phyloP scores from a whole-genome alignment of 2,797 vertebrate species.

The Gastrophryne carolinensis region DNA sequence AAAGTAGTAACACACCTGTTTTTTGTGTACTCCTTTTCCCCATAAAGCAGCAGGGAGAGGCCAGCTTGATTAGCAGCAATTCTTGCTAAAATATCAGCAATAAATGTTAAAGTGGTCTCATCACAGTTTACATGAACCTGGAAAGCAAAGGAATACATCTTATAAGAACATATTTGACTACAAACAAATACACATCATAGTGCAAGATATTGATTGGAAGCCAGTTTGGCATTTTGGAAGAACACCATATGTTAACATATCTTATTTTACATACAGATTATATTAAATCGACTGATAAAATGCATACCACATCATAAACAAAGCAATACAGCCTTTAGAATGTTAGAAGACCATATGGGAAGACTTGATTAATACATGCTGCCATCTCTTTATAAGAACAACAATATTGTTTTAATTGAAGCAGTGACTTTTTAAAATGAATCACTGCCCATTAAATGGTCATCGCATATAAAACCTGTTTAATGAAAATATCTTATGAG shows the following conservation, averaged over 20 bases:
- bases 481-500: not conserved
- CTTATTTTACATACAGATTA: not conserved
- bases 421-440: not conserved
- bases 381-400: not conserved
- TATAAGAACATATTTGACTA: not conserved
- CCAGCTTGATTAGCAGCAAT: slow-evolving; percentile 85
- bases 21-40: slow-evolving; percentile 69
- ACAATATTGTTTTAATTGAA: not conserved
- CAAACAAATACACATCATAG: not conserved
- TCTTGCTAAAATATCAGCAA: slow-evolving; percentile 86
- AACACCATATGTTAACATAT: not conserved
- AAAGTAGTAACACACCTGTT: slow-evolving; percentile 74
- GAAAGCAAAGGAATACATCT: not conserved
- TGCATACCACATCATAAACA: not conserved
- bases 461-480: not conserved
- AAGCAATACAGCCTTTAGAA: not conserved
- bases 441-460: not conserved
- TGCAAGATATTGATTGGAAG: not conserved
- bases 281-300: not conserved
- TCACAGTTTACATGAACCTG: slow-evolving; percentile 76
- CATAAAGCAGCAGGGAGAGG: slow-evolving; percentile 82
- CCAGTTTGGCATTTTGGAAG: not conserved
- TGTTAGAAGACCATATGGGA: not conserved
- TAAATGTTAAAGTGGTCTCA: slow-evolving; percentile 76
- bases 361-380: not conserved